These are phyloP conservation scores for Miltochrista miniata DNA, from an alignment of 2,888 invertebrate species.

Conservation along the genomic window DNA sequence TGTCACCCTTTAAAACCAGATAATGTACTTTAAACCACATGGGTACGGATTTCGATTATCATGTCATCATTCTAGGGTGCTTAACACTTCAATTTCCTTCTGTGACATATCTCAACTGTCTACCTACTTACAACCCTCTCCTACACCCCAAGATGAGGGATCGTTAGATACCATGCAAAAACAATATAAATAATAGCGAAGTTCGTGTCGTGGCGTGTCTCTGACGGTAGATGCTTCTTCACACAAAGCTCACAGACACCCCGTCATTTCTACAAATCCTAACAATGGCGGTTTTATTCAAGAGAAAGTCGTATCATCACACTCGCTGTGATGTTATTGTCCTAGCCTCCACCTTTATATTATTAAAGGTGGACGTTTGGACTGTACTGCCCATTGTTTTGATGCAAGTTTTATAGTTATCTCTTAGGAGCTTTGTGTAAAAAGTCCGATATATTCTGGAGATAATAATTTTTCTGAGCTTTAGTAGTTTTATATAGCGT, in stretches of 20 bases:
- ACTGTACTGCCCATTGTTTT: conserved; percentile 1
- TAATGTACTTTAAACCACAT: too few species aligned
- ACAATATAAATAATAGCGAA: too few species aligned
- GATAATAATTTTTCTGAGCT: neutral
- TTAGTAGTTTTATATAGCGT: neutral
- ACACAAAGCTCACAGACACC: neutral
- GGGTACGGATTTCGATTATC: too few species aligned
- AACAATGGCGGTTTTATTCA: conserved; percentile 3
- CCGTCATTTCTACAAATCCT: conserved; percentile 1
- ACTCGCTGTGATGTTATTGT: neutral
- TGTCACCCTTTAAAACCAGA: too few species aligned
- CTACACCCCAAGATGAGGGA: too few species aligned
- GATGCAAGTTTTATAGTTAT: neutral
- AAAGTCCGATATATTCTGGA: neutral
- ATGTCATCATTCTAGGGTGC: too few species aligned
- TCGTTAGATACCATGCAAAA: too few species aligned
- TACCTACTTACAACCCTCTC: too few species aligned
- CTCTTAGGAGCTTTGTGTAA: neutral
- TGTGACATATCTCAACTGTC: too few species aligned
- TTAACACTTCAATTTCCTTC: too few species aligned
- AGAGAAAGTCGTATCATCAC: conserved; percentile 1
- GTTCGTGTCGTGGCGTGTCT: too few species aligned
- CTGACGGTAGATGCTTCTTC: too few species aligned
- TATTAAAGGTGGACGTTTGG: neutral
- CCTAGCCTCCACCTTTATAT: neutral